phyloP scores from a whole-genome alignment of 2,888 invertebrate species.

The Trissoscelio sp. region DNA sequence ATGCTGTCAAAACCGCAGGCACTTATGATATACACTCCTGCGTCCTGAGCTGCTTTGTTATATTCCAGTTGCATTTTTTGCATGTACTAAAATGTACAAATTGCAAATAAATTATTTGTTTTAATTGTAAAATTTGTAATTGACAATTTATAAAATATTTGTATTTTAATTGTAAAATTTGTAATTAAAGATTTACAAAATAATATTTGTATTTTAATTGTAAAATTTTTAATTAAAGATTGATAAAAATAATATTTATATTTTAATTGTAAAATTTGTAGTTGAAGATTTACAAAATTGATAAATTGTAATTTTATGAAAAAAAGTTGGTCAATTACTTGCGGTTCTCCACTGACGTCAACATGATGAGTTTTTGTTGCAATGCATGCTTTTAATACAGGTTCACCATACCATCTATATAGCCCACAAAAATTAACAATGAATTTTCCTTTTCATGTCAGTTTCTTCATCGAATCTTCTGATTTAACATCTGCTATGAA shows the following conservation, averaged over 20 bases:
- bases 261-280: too few relatives aligned
- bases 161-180: too few relatives aligned
- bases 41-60: constrained; percentile 88
- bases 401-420: constrained; percentile 93
- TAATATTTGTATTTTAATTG: too few relatives aligned
- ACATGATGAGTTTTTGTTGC: constrained; percentile 93
- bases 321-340: too few relatives aligned
- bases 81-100: constrained; percentile 90
- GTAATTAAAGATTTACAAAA: too few relatives aligned
- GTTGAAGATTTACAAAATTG: too few relatives aligned
- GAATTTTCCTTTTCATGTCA: constrained; percentile 92
- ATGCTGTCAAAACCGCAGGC: constrained; percentile 98
- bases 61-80: constrained; percentile 94
- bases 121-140: too few relatives aligned
- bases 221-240: too few relatives aligned
- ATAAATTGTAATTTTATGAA: too few relatives aligned
- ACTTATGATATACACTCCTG: constrained; percentile 93
- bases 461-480: constrained; percentile 90
- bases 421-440: constrained; percentile 97
- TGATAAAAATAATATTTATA: too few relatives aligned
- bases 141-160: too few relatives aligned
- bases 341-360: constrained; percentile 96
- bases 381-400: constrained; percentile 94
- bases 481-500: constrained; percentile 91
- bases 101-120: too few relatives aligned